Conservation (phyloP, 2,888 invertebrate genomes). For the Scotopteryx bipunctaria region DNA sequence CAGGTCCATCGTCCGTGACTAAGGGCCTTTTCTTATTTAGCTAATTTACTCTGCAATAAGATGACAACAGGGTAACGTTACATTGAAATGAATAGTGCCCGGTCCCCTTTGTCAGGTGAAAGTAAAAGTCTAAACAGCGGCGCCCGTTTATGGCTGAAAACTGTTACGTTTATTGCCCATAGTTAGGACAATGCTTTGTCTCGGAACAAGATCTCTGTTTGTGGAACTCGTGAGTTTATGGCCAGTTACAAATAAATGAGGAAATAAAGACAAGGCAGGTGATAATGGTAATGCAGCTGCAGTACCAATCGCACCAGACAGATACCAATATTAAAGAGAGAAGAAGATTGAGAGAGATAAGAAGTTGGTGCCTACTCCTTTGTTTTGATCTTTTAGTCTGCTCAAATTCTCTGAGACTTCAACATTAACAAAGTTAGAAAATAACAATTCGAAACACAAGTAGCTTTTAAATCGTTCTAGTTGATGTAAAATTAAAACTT, state of each 20-base stretch:
- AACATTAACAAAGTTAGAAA: too few relatives aligned
- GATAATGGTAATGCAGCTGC: constrained; percentile 12
- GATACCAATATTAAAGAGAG: too few relatives aligned
- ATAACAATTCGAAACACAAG: too few relatives aligned
- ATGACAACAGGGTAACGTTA: constrained; percentile 63
- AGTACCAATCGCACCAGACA: too few relatives aligned
- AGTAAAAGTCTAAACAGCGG: constrained; percentile 60
- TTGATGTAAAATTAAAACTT: constrained; percentile 6
- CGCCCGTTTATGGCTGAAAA: constrained; percentile 52
- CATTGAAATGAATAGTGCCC: constrained; percentile 50
- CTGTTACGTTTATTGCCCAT: constrained; percentile 38
- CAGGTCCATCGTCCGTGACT: constrained; percentile 38
- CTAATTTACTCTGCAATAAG: constrained; percentile 61
- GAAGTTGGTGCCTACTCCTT: neutral
- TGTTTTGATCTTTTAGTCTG: neutral
- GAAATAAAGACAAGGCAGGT: constrained; percentile 6
- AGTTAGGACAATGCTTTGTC: constrained; percentile 37
- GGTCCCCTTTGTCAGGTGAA: constrained; percentile 61
- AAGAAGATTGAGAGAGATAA: too few relatives aligned
- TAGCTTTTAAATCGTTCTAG: neutral
- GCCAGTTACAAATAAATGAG: constrained; percentile 16
- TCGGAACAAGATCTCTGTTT: constrained; percentile 30
- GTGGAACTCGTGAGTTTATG: constrained; percentile 26
- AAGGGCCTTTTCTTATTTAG: constrained; percentile 48
- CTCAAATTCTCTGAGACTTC: neutral